phyloP scores from a whole-genome alignment of 2,113 vertebrate genomes.

The Eublepharis macularius region DNA sequence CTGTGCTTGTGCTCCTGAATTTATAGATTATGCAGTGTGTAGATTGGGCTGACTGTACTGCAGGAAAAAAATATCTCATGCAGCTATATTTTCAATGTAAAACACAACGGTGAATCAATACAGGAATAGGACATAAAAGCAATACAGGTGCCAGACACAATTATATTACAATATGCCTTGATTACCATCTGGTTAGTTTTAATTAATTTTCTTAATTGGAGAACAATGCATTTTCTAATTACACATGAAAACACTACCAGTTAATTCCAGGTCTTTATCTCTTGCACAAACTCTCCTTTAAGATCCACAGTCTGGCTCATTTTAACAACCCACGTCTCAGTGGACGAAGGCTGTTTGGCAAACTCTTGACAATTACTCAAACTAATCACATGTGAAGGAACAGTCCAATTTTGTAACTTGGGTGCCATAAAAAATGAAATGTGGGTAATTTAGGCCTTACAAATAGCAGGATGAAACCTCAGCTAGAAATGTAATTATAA shows the following conservation, averaged over 20 bases:
- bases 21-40: neutral
- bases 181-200: constrained; percentile 59
- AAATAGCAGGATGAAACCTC: constrained; percentile 43
- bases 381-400: constrained; percentile 68
- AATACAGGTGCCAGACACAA: constrained; percentile 53
- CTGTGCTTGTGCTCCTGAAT: neutral
- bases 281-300: constrained; percentile 52
- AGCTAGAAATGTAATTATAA: constrained; percentile 57
- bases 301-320: constrained; percentile 52
- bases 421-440: constrained; percentile 59
- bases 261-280: constrained; percentile 53
- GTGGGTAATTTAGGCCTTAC: constrained; percentile 50
- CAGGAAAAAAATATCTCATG: constrained; percentile 27
- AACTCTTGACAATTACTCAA: constrained; percentile 64
- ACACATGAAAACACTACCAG: constrained; percentile 49
- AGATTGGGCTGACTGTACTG: neutral
- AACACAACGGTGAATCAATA: constrained; percentile 32
- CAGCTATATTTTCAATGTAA: constrained; percentile 47
- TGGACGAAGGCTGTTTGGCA: constrained; percentile 52
- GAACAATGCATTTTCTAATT: constrained; percentile 67
- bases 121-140: constrained; percentile 48
- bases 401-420: constrained; percentile 62
- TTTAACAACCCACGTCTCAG: constrained; percentile 55
- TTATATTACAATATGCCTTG: constrained; percentile 59
- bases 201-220: constrained; percentile 67